A percentile compares a stretch with the other conserved stretches of the same genome.
These are phyloP conservation scores for Phrynocephalus forsythii DNA, from an alignment of 2,797 vertebrate species.

Conservation along the genomic window DNA sequence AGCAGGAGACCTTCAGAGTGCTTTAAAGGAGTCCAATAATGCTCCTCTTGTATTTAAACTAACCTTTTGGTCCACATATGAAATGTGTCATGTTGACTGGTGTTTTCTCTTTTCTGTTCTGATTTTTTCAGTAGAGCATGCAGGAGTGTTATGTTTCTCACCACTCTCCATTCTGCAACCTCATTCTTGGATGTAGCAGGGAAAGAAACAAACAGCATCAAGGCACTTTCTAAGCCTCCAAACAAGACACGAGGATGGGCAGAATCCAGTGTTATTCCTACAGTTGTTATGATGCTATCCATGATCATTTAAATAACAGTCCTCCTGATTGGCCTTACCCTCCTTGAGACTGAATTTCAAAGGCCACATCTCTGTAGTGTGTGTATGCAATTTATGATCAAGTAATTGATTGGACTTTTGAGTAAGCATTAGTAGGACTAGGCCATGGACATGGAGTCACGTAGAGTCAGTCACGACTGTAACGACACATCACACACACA, in stretches of 20 bases:
- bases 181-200: neutral
- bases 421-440: neutral
- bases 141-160: neutral
- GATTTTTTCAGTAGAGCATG: neutral
- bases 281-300: neutral
- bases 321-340: neutral
- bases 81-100: conserved; percentile 9
- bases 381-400: neutral
- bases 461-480: too few species aligned
- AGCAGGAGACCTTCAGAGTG: neutral
- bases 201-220: conserved; percentile 2
- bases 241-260: neutral
- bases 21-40: neutral
- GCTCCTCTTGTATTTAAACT: neutral
- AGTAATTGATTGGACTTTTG: neutral
- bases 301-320: neutral
- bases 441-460: too few species aligned
- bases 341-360: neutral
- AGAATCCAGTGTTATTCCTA: too few species aligned
- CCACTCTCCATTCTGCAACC: neutral
- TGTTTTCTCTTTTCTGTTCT: neutral
- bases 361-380: neutral
- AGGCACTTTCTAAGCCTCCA: too few species aligned
- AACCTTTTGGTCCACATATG: neutral
- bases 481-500: too few species aligned